Evolutionary conservation across 2,888 invertebrate species (phyloP).

Genomic region (Euspilapteryx auroguttella): DNA sequence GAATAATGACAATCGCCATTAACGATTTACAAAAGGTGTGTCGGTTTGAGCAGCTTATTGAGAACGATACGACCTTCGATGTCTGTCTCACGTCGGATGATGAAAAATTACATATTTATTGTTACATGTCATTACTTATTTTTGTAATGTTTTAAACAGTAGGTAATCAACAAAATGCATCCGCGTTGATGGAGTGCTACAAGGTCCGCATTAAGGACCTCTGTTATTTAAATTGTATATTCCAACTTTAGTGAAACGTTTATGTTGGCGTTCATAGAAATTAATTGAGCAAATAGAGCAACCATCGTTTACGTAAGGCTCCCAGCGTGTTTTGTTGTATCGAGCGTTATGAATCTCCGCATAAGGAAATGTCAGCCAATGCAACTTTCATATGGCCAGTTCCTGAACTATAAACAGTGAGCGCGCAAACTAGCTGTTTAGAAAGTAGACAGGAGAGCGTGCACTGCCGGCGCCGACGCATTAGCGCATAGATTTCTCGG

Average conservation of each 20-base stretch:
- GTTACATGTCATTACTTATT: no score
- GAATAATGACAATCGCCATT: conserved; percentile 22
- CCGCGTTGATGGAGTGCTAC: no score
- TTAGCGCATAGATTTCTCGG: conserved; percentile 50
- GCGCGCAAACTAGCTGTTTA: conserved; percentile 35
- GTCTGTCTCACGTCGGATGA: conserved; percentile 27
- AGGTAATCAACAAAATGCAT: no score
- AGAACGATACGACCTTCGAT: conserved; percentile 20
- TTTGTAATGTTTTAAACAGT: no score
- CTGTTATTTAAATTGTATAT: no score
- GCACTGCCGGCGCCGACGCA: conserved; percentile 25
- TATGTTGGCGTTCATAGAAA: no score
- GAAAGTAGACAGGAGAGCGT: conserved; percentile 50
- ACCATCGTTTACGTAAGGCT: no score
- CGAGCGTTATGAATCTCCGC: conserved; percentile 2
- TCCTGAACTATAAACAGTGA: conserved; percentile 50
- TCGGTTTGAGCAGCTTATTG: conserved; percentile 24
- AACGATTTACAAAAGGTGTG: conserved; percentile 20
- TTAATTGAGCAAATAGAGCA: no score
- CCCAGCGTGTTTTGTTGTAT: no score
- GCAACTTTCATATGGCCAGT: conserved; percentile 44
- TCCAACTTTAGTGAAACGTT: no score
- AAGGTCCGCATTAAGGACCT: no score
- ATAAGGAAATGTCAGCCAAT: conserved; percentile 40
- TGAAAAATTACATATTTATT: conserved; percentile 26